phyloP scores from a whole-genome alignment of 2,797 vertebrate genomes.

The Darevskia mixta region DNA sequence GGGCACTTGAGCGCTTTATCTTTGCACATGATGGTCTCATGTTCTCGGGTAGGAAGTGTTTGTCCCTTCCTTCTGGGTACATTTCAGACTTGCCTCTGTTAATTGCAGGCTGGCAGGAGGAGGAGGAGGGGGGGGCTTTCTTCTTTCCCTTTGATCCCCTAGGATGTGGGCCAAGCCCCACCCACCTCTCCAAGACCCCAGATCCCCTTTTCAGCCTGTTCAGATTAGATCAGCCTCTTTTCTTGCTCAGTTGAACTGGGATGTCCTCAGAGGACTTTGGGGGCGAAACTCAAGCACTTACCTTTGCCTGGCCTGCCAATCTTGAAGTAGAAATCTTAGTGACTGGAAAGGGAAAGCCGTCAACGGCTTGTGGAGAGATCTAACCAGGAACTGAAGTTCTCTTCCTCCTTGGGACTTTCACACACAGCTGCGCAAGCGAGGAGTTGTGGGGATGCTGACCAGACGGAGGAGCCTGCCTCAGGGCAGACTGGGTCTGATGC shows the following conservation, averaged over 20 bases:
- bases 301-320: background rate
- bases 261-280: background rate
- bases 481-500: background rate
- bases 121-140: background rate
- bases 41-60: background rate
- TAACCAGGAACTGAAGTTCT: too few relatives aligned
- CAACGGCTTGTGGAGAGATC: background rate
- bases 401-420: background rate
- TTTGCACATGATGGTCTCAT: accelerated
- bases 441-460: background rate
- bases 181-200: background rate
- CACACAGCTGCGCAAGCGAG: background rate
- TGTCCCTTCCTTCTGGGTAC: accelerated
- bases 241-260: background rate
- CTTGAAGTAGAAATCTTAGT: background rate
- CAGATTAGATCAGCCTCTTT: background rate
- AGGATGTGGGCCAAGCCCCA: background rate
- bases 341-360: background rate
- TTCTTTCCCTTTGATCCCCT: background rate
- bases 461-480: background rate
- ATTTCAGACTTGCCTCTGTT: background rate
- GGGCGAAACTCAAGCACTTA: background rate
- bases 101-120: background rate
- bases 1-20: background rate
- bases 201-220: background rate